Base-by-base conservation (phyloP, 1,140 invertebrate genomes). In the Musca vetustissima region DNA sequence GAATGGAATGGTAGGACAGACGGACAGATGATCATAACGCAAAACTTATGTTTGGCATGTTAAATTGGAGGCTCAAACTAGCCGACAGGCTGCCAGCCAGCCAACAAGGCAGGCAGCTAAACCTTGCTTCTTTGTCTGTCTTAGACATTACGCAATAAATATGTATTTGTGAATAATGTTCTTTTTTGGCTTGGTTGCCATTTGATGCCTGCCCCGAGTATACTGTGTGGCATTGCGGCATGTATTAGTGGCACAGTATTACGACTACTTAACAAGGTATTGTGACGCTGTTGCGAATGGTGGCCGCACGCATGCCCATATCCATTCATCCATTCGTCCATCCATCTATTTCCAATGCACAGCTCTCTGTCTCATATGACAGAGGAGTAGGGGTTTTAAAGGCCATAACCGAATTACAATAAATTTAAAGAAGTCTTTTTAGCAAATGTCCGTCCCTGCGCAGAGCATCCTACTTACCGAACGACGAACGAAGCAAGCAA, bases 211-310 rank as follows among this genome's bases (percentile, higher is more conserved):
- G 11, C 19, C 17, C n/a, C 19, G n/a, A n/a, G n/a, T n/a, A n/a
- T n/a, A 55, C 21, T 52, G 49, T 19, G 21, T 7, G 49, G 49
- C 57, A 43, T 59, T 59, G 28, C 13, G 6, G 36, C 36, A 43
- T 43, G 36, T 43, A 43, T 43, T 43, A 13, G 21, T 19, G 21
- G 28, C 25, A 53, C n/a, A 17, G n/a, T 61, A 61, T 61, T 61
- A 61, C 57, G 28, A 43, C 57, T 61, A 43, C 57, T 61, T 61
- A 61, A 61, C 28, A 61, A 43, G 57, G 57, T 28, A 61, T 61
- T 17, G 28, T 19, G 28, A 21, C 49, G n/a, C 49, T 19, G 17
- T 52, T 52, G 11, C 55, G n/a, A n/a, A 32, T 28, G 24, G 28
- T 25, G 11, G 4, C 15, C 24, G n/a, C 15, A 25, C 7, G n/a